A percentile compares a stretch with the other conserved stretches of the same genome.
Evolutionary conservation across 2,113 vertebrate species (phyloP).

Genomic region (Lynx canadensis): DNA sequence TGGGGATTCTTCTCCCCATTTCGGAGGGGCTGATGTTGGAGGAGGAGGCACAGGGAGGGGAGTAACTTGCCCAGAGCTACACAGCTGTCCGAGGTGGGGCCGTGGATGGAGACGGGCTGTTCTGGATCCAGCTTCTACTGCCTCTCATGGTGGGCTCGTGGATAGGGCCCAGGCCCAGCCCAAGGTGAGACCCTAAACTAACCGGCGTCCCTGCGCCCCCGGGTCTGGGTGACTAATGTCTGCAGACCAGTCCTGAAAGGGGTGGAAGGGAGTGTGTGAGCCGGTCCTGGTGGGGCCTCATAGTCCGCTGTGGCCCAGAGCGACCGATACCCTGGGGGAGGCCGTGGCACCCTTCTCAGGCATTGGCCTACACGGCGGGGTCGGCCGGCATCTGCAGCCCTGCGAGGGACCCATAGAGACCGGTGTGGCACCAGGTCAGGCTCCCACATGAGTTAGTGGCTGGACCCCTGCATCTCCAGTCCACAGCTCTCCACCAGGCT

Average conservation of each 20-base stretch:
- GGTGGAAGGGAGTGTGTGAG: neutral
- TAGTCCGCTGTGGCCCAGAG: neutral
- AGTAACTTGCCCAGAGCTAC: neutral
- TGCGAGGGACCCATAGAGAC: neutral
- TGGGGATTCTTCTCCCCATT: neutral
- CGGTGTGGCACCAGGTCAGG: neutral
- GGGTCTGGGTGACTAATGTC: neutral
- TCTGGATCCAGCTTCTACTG: neutral
- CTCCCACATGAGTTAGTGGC: neutral
- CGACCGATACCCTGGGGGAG: neutral
- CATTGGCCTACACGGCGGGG: neutral
- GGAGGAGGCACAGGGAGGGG: neutral
- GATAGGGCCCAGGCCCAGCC: too few species aligned
- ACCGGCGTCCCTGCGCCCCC: neutral
- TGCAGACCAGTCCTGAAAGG: neutral
- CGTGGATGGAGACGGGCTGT: neutral
- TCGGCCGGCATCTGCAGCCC: neutral
- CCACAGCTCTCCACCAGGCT: neutral
- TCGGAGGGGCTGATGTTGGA: neutral
- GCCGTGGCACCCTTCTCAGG: neutral
- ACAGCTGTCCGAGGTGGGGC: neutral
- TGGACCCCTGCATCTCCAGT: neutral
- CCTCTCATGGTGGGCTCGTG: too few species aligned
- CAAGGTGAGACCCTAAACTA: too few species aligned
- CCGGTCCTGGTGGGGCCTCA: neutral